Evolutionary conservation across 2,888 invertebrate species (phyloP), one percentile per base, ranked within the genome.

Genomic region (Drosophila paracracens): DNA sequence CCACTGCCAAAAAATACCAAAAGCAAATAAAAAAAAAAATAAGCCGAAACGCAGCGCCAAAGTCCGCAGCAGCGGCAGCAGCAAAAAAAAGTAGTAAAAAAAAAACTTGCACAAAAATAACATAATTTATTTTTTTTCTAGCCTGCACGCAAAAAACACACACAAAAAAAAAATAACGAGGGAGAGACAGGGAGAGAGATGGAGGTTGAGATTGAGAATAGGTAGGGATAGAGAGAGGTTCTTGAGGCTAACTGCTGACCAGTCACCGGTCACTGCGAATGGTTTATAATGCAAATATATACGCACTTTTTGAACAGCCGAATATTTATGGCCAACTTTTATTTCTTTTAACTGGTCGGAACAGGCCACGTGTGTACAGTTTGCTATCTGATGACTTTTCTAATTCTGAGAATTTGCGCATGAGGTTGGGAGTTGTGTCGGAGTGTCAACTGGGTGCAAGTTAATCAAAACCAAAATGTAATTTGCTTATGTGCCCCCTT

Each of bases 101-200:
- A 84, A 79, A 85, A 90, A 88, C 90, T 89, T 90, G 90, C 88
- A 88, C 90, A 88, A 87, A 88, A 88, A 88, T 88, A 88, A 89
- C 82, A 90, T 87, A 84, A 89, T 90, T 88, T 88, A 87, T 89
- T 86, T 81, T 75, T 75, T 74, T 74, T 68, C 36, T 68, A 46
- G 79, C 81, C 52, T 85, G 90, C 88, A 85, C 86, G 85, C 89
- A 83, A 73, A 66, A 76, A 63, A 76, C 54, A 48, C 25, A 65
- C 59, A 50, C 68, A 52, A 1, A 54, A 54, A 18, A 46, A n/a
- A 53, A n/a, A 56, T n/a, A 33, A 31, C 35, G 48, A 52, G 18
- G 10, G 25, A 50, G 31, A 56, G n/a, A 46, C 36, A 21, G 36
- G 11, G 13, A 50, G 57, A 6, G 11, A n/a, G 60, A 52, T 21